These are phyloP conservation scores for Nerophis lumbriciformis DNA, from an alignment of 2,113 vertebrate species.

Conservation along the genomic window DNA sequence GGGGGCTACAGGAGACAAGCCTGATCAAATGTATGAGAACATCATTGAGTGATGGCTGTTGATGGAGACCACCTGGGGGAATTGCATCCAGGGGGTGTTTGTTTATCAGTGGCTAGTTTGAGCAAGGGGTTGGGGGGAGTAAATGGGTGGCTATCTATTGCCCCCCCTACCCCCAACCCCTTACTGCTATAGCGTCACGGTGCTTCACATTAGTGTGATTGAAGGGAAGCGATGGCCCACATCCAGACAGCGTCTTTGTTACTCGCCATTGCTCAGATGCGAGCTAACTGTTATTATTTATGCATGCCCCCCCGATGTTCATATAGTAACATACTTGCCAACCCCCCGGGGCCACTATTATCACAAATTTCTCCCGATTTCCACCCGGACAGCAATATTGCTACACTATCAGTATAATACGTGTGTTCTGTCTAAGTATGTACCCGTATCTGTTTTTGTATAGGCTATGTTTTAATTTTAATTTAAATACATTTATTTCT, in stretches of 20 bases:
- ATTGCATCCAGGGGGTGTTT: slow-evolving; percentile 46
- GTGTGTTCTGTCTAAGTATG: too few relatives aligned
- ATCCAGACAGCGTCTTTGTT: slow-evolving; percentile 62
- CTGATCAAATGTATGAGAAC: slow-evolving; percentile 44
- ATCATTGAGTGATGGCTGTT: slow-evolving; percentile 57
- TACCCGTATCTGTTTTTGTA: too few relatives aligned
- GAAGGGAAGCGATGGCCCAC: slow-evolving; percentile 57
- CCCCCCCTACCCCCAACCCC: too few relatives aligned
- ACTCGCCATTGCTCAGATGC: not conserved
- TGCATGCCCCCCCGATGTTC: slow-evolving; percentile 35
- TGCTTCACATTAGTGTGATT: slow-evolving; percentile 54
- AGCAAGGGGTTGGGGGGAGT: slow-evolving; percentile 29
- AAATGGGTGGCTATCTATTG: not conserved
- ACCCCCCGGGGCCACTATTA: too few relatives aligned
- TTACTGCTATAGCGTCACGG: slow-evolving; percentile 26
- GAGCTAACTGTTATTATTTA: slow-evolving; percentile 17
- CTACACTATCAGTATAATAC: too few relatives aligned
- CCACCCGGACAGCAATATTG: too few relatives aligned
- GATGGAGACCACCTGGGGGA: slow-evolving; percentile 61
- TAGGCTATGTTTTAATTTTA: too few relatives aligned
- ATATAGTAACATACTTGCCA: slow-evolving; percentile 37
- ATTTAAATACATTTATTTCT: too few relatives aligned
- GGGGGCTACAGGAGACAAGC: slow-evolving; percentile 34
- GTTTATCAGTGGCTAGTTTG: slow-evolving; percentile 47
- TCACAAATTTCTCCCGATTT: too few relatives aligned